Base-by-base conservation (phyloP, 92 coral and sea anemone genomes). In the Micromussa lordhowensis region DNA sequence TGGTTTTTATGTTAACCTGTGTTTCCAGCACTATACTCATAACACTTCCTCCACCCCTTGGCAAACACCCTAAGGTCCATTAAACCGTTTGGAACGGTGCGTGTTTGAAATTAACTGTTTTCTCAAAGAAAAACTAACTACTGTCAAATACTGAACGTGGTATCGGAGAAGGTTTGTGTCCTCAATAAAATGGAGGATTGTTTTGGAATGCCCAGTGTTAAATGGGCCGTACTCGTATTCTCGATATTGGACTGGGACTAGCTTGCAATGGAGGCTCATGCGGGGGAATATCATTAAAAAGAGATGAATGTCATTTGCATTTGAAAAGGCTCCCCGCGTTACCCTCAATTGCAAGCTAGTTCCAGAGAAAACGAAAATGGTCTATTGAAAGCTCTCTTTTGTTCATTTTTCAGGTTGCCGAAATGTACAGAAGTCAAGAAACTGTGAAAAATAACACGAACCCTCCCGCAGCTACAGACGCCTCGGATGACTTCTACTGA, bases 361-460 rank as follows among this genome's bases (percentile, higher is more conserved):
- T n/a, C n/a, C n/a, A n/a, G n/a, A n/a, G n/a, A n/a, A n/a, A n/a
- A n/a, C n/a, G n/a, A n/a, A n/a, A n/a, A n/a, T n/a, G 12, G 35
- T 32, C 21, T 7, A 5, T 81, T 63, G 5, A 58, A 40, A 16
- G 59, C 14, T 84, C n/a, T 73, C 57, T 21, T 73, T 59, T 58
- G 18, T 0, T 54, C 15, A 4, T 57, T 74, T 53, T 76, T 29
- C 88, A 96, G 99, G 99, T 97, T 30, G 98, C 99, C 4, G 96
- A 97, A 73, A 97, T 97, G 99, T 97, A 97, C 75, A 89, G 98
- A 70, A 93, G 93, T 78, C 99, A 97, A 82, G 99, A 97, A 87
- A 94, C 96, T n/a, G 99, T 97, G n/a, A 97, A 97, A 92, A 97
- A 97, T 95, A 97, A 88, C 73, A 91, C 94, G 5, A 93, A 82